phyloP scores from a whole-genome alignment of 1,140 invertebrate genomes.

The Tigriopus japonicus region DNA sequence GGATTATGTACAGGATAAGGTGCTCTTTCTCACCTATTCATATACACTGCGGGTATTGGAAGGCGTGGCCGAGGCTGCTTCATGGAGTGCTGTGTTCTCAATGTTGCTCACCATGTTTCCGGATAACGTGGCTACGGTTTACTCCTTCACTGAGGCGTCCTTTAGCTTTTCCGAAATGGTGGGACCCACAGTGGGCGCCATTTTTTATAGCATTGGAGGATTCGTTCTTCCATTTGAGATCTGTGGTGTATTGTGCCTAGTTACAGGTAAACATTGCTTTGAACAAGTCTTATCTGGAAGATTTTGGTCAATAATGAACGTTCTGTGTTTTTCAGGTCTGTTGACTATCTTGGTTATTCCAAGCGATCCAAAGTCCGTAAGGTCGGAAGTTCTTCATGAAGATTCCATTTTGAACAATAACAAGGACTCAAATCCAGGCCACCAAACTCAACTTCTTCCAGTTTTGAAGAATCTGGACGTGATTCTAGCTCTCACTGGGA shows the following conservation, averaged over 20 bases:
- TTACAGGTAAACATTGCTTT: neutral
- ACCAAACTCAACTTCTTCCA: slow-evolving; percentile 24
- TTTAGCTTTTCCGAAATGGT: slow-evolving; percentile 69
- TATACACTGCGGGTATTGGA: slow-evolving; percentile 44
- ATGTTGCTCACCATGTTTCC: slow-evolving; percentile 87
- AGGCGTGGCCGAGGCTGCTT: slow-evolving; percentile 74
- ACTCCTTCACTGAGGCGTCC: slow-evolving; percentile 70
- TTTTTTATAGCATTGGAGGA: slow-evolving; percentile 37
- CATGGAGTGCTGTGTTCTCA: slow-evolving; percentile 73
- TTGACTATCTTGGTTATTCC: too few relatives aligned
- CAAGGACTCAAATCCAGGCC: neutral
- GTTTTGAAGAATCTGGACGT: slow-evolving; percentile 47
- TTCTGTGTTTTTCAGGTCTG: too few relatives aligned
- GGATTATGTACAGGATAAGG: slow-evolving; percentile 55
- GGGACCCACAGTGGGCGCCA: slow-evolving; percentile 62
- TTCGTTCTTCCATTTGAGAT: neutral
- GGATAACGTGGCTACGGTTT: slow-evolving; percentile 64
- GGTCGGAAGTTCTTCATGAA: too few relatives aligned
- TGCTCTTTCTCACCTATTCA: slow-evolving; percentile 35
- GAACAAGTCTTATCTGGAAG: too few relatives aligned
- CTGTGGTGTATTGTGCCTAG: neutral
- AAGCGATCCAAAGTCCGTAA: too few relatives aligned
- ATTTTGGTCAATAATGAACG: too few relatives aligned
- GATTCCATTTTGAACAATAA: too few relatives aligned
- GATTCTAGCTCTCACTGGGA: slow-evolving; percentile 41